phyloP scores from a whole-genome alignment of 1,140 invertebrate genomes.

The Macrostomum lignano region DNA sequence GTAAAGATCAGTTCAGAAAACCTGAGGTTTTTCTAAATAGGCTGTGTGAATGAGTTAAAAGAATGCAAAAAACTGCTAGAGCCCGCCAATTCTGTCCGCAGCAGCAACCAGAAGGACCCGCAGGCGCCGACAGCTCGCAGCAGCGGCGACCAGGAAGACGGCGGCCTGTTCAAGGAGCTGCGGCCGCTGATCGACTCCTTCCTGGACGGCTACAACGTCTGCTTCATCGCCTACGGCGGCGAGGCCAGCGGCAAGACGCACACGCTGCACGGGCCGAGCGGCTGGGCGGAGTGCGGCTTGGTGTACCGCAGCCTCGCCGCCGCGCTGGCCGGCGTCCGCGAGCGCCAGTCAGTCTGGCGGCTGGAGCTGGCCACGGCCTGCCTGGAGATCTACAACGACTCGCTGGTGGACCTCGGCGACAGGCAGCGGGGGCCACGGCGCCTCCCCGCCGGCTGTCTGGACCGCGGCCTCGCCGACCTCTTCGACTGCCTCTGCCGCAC shows the following conservation, averaged over 20 bases:
- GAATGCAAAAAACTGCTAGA: too few relatives aligned
- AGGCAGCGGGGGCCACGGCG: too few relatives aligned
- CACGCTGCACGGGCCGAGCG: not conserved
- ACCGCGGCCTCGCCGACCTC: not conserved
- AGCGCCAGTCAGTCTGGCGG: not conserved
- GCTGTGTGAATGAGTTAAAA: too few relatives aligned
- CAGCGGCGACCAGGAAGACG: too few relatives aligned
- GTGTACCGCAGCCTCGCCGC: not conserved
- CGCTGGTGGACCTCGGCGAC: not conserved
- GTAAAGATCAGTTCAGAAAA: too few relatives aligned
- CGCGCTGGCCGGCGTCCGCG: not conserved
- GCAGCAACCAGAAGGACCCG: too few relatives aligned
- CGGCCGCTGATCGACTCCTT: slow-evolving; percentile 1
- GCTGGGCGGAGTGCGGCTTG: not conserved
- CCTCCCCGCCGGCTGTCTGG: not conserved
- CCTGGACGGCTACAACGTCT: slow-evolving; percentile 1
- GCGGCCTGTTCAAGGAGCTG: not conserved
- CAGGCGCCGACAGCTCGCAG: too few relatives aligned
- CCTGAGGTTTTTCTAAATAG: too few relatives aligned
- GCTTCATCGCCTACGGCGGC: slow-evolving; percentile 4
- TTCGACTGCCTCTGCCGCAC: not conserved
- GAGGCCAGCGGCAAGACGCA: slow-evolving; percentile 2
- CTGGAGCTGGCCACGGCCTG: not conserved
- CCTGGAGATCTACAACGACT: slow-evolving; percentile 1
- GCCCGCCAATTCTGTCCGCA: too few relatives aligned